These are phyloP conservation scores for Toxonevra muliebris DNA, from an alignment of 2,888 invertebrate species.

Conservation along the genomic window DNA sequence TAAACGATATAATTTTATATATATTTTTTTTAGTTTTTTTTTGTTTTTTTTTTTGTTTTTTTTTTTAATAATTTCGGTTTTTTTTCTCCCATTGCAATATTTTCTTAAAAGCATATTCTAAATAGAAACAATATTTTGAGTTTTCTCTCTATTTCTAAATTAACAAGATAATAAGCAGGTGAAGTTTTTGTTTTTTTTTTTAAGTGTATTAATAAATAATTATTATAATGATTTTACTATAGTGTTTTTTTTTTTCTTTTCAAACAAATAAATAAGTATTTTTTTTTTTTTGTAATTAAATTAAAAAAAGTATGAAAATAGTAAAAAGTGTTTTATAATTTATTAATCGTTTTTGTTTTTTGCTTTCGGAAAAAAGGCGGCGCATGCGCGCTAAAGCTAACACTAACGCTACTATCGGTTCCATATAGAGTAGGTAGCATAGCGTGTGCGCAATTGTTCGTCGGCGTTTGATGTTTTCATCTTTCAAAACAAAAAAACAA, in stretches of 20 bases:
- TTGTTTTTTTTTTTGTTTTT: constrained; percentile 41
- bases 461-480: neutral
- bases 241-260: too few species aligned
- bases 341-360: constrained; percentile 9
- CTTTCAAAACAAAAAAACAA: too few species aligned
- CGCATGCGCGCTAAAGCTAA: constrained; percentile 16
- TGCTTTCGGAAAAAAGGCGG: neutral
- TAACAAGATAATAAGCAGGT: constrained; percentile 12
- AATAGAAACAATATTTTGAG: constrained; percentile 11
- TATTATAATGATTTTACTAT: constrained; percentile 1
- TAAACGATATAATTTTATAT: constrained; percentile 49
- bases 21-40: constrained; percentile 48
- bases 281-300: constrained; percentile 20
- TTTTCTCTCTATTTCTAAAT: constrained; percentile 17
- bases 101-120: constrained; percentile 14
- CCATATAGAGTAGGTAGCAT: constrained; percentile 7
- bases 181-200: constrained; percentile 32
- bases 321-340: constrained; percentile 34
- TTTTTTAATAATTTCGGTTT: constrained; percentile 40
- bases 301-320: constrained; percentile 34
- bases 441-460: neutral
- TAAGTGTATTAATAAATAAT: constrained; percentile 16
- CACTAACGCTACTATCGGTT: constrained; percentile 7
- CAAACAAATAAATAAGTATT: constrained; percentile 4
- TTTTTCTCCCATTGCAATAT: constrained; percentile 25